Percentiles rank a stretch among this genome's conserved stretches.
These are phyloP conservation scores for Chromoteleia sp. DNA, from an alignment of 2,888 invertebrate genomes.

Conservation along the genomic window DNA sequence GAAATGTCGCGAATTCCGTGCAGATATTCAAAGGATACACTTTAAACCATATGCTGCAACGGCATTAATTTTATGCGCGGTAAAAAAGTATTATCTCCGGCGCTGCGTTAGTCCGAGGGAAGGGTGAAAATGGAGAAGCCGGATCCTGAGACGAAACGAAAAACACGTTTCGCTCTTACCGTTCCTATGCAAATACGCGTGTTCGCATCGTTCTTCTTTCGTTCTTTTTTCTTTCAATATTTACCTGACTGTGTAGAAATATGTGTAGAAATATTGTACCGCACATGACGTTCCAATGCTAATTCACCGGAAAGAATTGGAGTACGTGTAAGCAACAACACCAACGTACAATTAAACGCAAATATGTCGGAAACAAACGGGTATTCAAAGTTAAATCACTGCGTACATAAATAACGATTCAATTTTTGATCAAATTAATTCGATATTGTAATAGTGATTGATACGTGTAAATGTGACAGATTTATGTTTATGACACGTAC, in stretches of 20 bases:
- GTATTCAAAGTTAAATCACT: no score
- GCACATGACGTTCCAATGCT: slow-evolving; percentile 49
- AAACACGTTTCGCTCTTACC: slow-evolving; percentile 61
- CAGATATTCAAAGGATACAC: slow-evolving; percentile 43
- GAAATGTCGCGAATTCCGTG: slow-evolving; percentile 40
- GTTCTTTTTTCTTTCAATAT: slow-evolving; percentile 50
- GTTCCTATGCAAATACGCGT: slow-evolving; percentile 62
- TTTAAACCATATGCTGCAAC: slow-evolving; percentile 51
- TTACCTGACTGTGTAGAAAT: slow-evolving; percentile 53
- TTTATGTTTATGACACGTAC: no score
- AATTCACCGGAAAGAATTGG: slow-evolving; percentile 34
- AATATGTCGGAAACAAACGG: no score
- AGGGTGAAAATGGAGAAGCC: slow-evolving; percentile 62
- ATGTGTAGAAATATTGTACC: slow-evolving; percentile 52
- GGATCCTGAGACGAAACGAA: slow-evolving; percentile 63
- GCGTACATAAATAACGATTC: no score
- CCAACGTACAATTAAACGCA: slow-evolving; percentile 5
- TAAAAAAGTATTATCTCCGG: slow-evolving; percentile 63
- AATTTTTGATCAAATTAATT: no score
- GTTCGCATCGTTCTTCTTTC: slow-evolving; percentile 58
- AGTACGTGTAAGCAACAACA: slow-evolving; percentile 14
- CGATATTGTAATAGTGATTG: no score
- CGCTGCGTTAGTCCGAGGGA: slow-evolving; percentile 14
- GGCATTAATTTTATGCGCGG: slow-evolving; percentile 54
- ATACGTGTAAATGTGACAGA: no score